Base-by-base conservation (phyloP, 2,888 invertebrate genomes). In the Malachius bipustulatus region DNA sequence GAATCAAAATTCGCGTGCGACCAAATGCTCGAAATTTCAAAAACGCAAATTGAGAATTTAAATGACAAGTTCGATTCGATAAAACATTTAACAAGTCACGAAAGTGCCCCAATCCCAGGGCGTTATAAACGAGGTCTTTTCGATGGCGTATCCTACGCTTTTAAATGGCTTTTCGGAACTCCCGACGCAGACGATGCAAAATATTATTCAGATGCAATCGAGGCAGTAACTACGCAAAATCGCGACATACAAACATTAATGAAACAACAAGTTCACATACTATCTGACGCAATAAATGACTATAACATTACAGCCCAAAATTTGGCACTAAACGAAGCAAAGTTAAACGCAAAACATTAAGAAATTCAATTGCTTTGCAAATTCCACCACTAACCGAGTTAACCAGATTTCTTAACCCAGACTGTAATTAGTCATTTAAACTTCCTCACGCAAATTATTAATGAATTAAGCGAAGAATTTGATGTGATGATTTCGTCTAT, bases 191-290 rank as follows among this genome's bases (percentile, higher is more conserved):
- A 42, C n/a, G n/a, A n/a, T n/a, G n/a, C n/a, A n/a, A n/a, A n/a
- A n/a, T n/a, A n/a, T n/a, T n/a, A n/a, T n/a, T 16, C 34, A n/a
- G 40, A 40, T 19, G 34, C 41, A 1, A 46, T 46, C n/a, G 35
- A 39, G 31, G 14, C 32, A 4, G n/a, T 45, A 16, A 3, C 39
- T 10, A n/a, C 36, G 6, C 37, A 40, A 26, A 44, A 45, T 26
- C 42, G 40, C 13, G 38, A 45, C 30, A 42, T 34, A 1, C 40
- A 45, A 26, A 34, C 32, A 9, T 32, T 46, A n/a, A 39, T 48
- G 37, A 42, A 48, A 41, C 42, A 46, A 41, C 46, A 48, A 38
- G 35, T 48, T 14, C 37, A 42, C 8, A 39, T 49, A 4, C 40
- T 48, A 11, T 45, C 47, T 2, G 40, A 43, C 3, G 39, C 46